These are phyloP conservation scores for Neogobius melanostomus DNA, from an alignment of 2,113 vertebrate species.

Conservation along the genomic window DNA sequence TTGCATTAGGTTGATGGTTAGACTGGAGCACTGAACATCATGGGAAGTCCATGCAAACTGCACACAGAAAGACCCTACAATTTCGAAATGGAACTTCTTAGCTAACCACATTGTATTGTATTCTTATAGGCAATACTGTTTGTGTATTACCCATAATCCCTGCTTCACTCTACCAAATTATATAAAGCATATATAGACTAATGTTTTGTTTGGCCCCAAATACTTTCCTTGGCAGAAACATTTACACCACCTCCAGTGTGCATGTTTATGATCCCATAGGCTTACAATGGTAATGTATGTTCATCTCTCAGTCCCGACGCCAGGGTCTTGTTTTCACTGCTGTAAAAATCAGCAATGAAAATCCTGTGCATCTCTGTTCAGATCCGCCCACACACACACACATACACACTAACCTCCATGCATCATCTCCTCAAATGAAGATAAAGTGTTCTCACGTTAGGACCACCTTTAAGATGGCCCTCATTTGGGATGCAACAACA, in stretches of 20 bases:
- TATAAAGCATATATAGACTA: conserved; percentile 3
- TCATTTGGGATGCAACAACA: conserved; percentile 56
- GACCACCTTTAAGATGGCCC: conserved; percentile 52
- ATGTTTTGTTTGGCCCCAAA: conserved; percentile 11
- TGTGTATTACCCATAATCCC: not conserved
- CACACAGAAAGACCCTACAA: no score
- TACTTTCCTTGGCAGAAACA: conserved; percentile 21
- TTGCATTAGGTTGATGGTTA: no score
- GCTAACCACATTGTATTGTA: not conserved
- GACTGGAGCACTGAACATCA: no score
- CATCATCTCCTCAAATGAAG: conserved; percentile 55
- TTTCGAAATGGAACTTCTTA: no score
- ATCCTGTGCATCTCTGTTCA: conserved; percentile 35
- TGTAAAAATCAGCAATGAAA: conserved; percentile 46
- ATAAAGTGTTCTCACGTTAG: conserved; percentile 52
- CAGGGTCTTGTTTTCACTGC: conserved; percentile 34
- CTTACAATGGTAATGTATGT: conserved; percentile 29
- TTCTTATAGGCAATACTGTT: not conserved
- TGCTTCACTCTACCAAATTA: not conserved
- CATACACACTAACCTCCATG: conserved; percentile 23
- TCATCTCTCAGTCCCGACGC: conserved; percentile 30
- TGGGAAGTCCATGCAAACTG: no score
- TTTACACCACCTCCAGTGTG: conserved; percentile 29
- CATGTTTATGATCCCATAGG: conserved; percentile 27
- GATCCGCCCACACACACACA: conserved; percentile 10